Conservation (phyloP, 1,140 invertebrate species). For the Calephelis virginiensis region DNA sequence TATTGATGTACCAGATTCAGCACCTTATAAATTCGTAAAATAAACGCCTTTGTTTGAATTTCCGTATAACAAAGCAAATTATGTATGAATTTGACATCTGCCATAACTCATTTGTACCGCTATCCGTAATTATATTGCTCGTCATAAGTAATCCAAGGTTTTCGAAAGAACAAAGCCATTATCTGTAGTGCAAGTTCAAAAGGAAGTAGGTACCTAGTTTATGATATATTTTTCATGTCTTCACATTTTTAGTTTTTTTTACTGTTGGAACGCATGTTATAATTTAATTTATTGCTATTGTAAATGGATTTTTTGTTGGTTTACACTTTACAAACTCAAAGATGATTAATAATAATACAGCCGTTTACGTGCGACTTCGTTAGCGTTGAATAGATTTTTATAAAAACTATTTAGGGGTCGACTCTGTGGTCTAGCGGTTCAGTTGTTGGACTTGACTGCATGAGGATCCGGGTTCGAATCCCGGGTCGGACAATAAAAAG, state of each 20-base stretch:
- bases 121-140: conserved; percentile 2
- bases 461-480: too few species aligned
- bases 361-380: too few species aligned
- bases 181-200: background rate
- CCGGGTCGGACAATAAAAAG: too few species aligned
- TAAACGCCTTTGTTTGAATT: background rate
- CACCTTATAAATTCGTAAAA: background rate
- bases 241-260: background rate
- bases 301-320: too few species aligned
- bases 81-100: conserved; percentile 1
- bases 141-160: conserved; percentile 7
- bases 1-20: background rate
- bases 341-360: too few species aligned
- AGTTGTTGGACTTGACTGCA: too few species aligned
- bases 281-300: too few species aligned
- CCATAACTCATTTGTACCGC: background rate
- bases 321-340: too few species aligned
- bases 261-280: too few species aligned
- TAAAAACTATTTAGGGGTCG: too few species aligned
- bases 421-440: too few species aligned
- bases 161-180: conserved; percentile 1
- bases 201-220: background rate
- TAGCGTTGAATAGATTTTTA: too few species aligned
- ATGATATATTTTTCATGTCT: background rate
- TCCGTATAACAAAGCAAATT: background rate